phyloP scores from a whole-genome alignment of 2,888 invertebrate genomes.

The Busseola fusca region DNA sequence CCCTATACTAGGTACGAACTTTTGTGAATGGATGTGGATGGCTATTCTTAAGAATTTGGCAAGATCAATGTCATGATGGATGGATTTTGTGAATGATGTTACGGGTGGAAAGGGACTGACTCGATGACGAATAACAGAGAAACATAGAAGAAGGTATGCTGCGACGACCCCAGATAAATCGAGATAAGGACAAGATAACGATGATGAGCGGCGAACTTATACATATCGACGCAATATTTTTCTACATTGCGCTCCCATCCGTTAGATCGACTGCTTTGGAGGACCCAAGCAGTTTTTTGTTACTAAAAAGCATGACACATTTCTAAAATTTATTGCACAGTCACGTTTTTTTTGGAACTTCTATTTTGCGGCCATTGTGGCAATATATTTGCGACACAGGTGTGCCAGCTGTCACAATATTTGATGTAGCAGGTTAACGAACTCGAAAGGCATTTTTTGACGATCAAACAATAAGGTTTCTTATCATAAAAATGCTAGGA shows the following conservation, averaged over 20 bases:
- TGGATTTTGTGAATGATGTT: background rate
- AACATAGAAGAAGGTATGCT: background rate
- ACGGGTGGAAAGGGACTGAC: too few species aligned
- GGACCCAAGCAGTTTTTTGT: background rate
- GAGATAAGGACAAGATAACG: background rate
- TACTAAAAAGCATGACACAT: background rate
- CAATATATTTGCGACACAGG: constrained; percentile 30
- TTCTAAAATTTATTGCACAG: background rate
- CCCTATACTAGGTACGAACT: background rate
- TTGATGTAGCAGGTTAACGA: constrained; percentile 35
- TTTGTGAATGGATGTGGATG: background rate
- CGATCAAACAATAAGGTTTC: constrained; percentile 18
- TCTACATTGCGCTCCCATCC: background rate
- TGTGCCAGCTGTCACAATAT: constrained; percentile 26
- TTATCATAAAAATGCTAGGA: constrained; percentile 3
- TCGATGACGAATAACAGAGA: background rate
- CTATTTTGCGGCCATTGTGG: constrained; percentile 11
- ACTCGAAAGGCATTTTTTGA: constrained; percentile 14
- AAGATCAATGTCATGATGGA: background rate
- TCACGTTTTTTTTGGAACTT: constrained; percentile 3
- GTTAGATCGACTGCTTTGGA: background rate
- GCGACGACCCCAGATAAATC: background rate
- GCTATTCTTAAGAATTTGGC: too few species aligned
- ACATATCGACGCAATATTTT: background rate
- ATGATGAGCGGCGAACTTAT: too few species aligned